Evolutionary conservation across 2,113 vertebrate genomes (phyloP).

Genomic region (Macroglossus sobrinus): DNA sequence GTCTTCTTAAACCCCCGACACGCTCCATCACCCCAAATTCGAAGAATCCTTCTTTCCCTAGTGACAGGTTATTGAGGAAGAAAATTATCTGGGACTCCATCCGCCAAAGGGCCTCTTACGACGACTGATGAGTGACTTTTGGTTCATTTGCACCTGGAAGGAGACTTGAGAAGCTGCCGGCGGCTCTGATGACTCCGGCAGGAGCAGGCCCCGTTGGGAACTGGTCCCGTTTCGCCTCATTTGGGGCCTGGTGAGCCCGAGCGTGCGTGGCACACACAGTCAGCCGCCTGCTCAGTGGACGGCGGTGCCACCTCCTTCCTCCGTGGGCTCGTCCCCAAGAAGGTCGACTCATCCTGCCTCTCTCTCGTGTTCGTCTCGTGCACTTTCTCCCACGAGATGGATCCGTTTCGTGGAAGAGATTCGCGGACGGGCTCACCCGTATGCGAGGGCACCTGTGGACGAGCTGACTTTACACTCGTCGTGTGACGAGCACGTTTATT

Average conservation of each 20-base stretch:
- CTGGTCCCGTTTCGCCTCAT: neutral
- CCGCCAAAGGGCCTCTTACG: neutral
- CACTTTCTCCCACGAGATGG: accelerated
- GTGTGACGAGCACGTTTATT: neutral
- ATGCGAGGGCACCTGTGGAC: no score
- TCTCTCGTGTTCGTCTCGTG: accelerated
- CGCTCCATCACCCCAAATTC: neutral
- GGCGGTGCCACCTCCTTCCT: neutral
- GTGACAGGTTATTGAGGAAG: neutral
- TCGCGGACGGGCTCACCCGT: neutral
- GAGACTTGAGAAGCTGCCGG: no score
- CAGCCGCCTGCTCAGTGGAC: neutral
- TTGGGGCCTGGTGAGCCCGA: accelerated
- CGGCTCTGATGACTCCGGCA: neutral
- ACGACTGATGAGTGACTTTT: no score
- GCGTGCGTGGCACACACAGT: accelerated
- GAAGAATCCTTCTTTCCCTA: neutral
- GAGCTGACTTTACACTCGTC: no score
- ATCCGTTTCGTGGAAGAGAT: neutral
- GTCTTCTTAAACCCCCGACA: neutral
- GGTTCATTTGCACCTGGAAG: no score
- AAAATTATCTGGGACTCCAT: no score
- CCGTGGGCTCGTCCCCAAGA: neutral
- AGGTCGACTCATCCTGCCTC: neutral
- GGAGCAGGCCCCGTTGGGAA: accelerated